Evolutionary conservation across 2,113 vertebrate species (phyloP), one percentile per base, ranked within the genome.

Genomic region (Ageneiosus marmoratus): DNA sequence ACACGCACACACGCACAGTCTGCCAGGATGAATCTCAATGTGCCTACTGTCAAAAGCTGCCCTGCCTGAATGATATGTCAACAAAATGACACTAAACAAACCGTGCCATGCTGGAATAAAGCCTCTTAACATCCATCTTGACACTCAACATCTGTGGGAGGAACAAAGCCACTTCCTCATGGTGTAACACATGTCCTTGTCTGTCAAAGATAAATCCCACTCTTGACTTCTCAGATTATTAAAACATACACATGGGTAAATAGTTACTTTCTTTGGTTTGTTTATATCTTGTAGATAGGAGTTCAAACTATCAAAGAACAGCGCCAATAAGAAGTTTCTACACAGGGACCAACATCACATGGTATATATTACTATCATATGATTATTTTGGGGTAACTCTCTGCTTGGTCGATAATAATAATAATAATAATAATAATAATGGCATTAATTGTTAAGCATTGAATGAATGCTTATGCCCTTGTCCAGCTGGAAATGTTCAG

Each of bases 31-130:
- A 22, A 46, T 65, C 78, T 82, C 62, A 32, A 24, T 51, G 50
- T 70, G n/a, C 24, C 56, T 46, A 18, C 70, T 86, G 53, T 83
- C 77, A 83, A 77, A 60, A 15, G 27, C 46, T 67, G 58, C 37
- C 15, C 58, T 74, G 63, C 13, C 37, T 84, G 82, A 77, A 22
- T 74, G 85, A 84, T 18, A 12, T 65, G 63, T 84, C 82, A 84
- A 86, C 82, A 86, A 81, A 51, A 77, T 84, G 55, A 50, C 82
- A 84, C 29, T 29, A 77, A 77, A 56, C 78, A 84, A 72, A 77
- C 63, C n/a, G 34, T 53, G 37, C 37, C 32, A 53, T 1, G 29
- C 77, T 9, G 29, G 73, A 74, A 79, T 65, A 34, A 84, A 84
- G 58, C 56, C 32, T 34, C 79, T 84, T 62, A 76, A 37, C 72